Evolutionary conservation across 2,888 invertebrate genomes (phyloP).

Genomic region (Camptogramma bilineatum): DNA sequence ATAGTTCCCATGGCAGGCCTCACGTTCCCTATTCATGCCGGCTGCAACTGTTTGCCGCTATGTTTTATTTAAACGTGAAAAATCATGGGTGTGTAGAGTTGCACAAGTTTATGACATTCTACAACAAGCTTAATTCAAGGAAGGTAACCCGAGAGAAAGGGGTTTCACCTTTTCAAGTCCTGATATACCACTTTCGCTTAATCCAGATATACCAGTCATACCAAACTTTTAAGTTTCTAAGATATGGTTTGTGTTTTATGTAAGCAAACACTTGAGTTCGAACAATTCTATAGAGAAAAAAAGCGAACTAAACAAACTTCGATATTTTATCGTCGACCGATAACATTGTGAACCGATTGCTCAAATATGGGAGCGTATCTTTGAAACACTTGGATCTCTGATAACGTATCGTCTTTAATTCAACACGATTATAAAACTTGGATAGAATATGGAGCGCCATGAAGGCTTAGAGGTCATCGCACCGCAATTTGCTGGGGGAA

Average conservation of each 20-base stretch:
- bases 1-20: conserved; percentile 68
- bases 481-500: conserved; percentile 62
- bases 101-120: conserved; percentile 31
- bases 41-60: conserved; percentile 38
- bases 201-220: conserved; percentile 14
- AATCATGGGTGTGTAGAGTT: conserved; percentile 27
- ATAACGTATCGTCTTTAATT: conserved; percentile 50
- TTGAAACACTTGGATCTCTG: conserved; percentile 44
- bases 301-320: conserved; percentile 13
- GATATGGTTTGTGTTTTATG: conserved; percentile 2
- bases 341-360: conserved; percentile 49
- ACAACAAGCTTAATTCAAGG: conserved; percentile 29
- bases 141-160: conserved; percentile 33
- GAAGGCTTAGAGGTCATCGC: conserved; percentile 60
- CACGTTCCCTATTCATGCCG: conserved; percentile 45
- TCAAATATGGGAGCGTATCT: conserved; percentile 44
- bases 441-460: conserved; percentile 32
- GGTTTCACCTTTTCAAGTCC: conserved; percentile 25
- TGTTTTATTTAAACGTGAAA: conserved; percentile 37
- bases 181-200: conserved; percentile 31
- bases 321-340: conserved; percentile 46
- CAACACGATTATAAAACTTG: conserved; percentile 32
- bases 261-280: conserved; percentile 13
- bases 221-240: conserved; percentile 1
- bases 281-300: conserved; percentile 13